These are phyloP conservation scores for Xylocampa areola DNA, from an alignment of 2,888 invertebrate species.

Conservation along the genomic window DNA sequence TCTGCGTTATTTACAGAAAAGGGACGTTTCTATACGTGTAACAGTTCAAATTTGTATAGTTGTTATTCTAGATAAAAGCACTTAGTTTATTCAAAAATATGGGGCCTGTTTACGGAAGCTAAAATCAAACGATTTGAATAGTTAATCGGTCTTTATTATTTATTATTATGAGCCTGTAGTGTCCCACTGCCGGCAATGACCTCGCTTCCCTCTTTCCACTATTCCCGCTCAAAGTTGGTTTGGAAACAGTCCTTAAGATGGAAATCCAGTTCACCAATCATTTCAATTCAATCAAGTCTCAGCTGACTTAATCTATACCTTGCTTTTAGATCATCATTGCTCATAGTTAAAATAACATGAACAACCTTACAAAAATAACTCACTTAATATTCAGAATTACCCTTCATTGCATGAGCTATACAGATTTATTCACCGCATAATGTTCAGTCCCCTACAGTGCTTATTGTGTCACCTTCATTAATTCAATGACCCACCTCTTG, in stretches of 20 bases:
- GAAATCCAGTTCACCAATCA: no score
- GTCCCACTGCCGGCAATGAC: no score
- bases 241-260: no score
- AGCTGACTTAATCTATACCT: conserved; percentile 19
- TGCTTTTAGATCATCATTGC: conserved; percentile 21
- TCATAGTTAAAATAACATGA: conserved; percentile 1
- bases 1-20: conserved; percentile 5
- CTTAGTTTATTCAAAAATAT: no score
- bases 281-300: conserved; percentile 16
- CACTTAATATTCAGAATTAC: conserved; percentile 42
- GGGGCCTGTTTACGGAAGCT: no score
- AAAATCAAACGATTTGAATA: no score
- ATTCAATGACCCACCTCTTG: conserved; percentile 55
- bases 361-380: conserved; percentile 17
- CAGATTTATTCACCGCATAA: conserved; percentile 40
- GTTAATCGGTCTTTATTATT: no score
- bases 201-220: no score
- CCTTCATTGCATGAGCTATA: conserved; percentile 36
- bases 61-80: no score
- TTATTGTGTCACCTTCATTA: conserved; percentile 57
- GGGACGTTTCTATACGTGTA: conserved; percentile 7
- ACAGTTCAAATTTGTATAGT: no score
- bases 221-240: no score
- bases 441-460: conserved; percentile 39
- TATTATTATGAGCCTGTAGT: no score